Evolutionary conservation across 2,797 vertebrate genomes (phyloP).

Genomic region (Argya squamiceps): DNA sequence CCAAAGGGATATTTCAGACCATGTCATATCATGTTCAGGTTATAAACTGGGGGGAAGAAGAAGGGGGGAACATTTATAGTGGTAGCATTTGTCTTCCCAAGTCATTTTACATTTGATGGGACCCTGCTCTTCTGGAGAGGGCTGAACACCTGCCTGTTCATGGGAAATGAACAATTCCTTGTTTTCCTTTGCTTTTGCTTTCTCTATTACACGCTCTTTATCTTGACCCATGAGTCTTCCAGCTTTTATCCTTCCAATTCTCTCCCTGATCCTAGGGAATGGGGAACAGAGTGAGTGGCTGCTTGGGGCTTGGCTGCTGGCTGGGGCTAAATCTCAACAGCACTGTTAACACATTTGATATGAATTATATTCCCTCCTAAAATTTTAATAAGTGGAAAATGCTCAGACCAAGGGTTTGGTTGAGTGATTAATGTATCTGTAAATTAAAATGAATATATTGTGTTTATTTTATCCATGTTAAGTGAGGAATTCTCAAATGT

Average conservation of each 20-base stretch:
- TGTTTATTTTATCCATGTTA: neutral
- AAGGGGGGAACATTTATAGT: too few species aligned
- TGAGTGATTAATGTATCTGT: neutral
- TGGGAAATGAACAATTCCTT: neutral
- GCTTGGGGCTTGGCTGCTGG: neutral
- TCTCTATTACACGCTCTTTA: neutral
- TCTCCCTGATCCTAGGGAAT: neutral
- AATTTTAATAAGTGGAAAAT: neutral
- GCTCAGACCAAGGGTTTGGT: neutral
- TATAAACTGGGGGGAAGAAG: neutral
- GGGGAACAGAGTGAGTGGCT: rapidly evolving
- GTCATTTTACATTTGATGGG: neutral
- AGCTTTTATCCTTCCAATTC: neutral
- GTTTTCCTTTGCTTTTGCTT: neutral
- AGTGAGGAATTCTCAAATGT: neutral
- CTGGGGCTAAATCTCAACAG: neutral
- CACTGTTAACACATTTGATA: neutral
- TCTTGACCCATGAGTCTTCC: neutral
- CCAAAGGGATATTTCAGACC: neutral
- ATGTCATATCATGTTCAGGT: neutral
- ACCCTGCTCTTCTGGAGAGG: neutral
- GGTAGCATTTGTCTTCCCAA: rapidly evolving
- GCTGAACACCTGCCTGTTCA: neutral
- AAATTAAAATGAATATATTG: neutral
- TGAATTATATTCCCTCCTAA: neutral